Evolutionary conservation across 2,113 vertebrate species (phyloP).

Genomic region (Coregonus clupeaformis): DNA sequence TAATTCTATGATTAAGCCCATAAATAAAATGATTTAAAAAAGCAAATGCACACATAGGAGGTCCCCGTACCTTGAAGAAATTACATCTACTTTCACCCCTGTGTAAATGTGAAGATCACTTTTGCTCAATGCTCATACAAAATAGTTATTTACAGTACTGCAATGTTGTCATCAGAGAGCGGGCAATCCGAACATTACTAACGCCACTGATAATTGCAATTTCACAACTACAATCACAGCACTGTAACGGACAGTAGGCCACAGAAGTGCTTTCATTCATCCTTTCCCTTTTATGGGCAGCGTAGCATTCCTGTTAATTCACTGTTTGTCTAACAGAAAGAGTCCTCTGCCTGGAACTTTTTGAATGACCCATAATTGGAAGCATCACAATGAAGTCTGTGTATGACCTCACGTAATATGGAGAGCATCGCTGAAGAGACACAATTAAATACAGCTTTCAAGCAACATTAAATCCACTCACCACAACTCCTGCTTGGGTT

Average conservation of each 20-base stretch:
- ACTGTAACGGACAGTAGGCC: background rate
- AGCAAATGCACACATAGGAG: too few relatives aligned
- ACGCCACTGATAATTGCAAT: background rate
- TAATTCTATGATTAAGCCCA: too few relatives aligned
- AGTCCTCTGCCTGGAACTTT: constrained; percentile 3
- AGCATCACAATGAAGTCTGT: constrained; percentile 1
- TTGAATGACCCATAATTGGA: background rate
- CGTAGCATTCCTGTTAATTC: constrained; percentile 24
- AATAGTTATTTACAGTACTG: background rate
- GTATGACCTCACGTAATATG: background rate
- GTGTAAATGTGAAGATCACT: too few relatives aligned
- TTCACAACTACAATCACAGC: background rate
- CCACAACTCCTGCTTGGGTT: background rate
- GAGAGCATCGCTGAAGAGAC: background rate
- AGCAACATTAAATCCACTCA: background rate
- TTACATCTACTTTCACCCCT: too few relatives aligned
- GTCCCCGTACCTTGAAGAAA: too few relatives aligned
- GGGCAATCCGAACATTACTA: background rate
- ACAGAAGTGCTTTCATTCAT: constrained; percentile 14
- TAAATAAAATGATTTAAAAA: too few relatives aligned
- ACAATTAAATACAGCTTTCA: background rate
- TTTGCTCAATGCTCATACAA: background rate
- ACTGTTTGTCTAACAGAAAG: constrained; percentile 20
- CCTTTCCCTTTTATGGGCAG: background rate
- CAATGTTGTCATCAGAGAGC: background rate